These are phyloP conservation scores for Campoplex nolae DNA, from an alignment of 2,888 invertebrate species.

Conservation along the genomic window DNA sequence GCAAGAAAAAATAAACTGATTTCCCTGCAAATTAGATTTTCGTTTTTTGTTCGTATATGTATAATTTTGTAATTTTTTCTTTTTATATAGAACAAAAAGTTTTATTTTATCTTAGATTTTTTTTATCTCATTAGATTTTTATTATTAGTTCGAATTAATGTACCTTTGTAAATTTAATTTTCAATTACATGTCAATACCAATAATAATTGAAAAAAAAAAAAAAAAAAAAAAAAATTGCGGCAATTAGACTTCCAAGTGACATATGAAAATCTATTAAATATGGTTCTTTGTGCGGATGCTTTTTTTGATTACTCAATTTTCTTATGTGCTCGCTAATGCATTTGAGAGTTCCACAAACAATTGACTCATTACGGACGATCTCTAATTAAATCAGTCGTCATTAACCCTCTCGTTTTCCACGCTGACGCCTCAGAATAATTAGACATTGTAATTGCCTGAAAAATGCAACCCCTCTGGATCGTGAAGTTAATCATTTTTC, in stretches of 20 bases:
- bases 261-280: background rate
- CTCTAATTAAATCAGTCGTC: slow-evolving; percentile 27
- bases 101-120: too few species aligned
- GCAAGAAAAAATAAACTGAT: too few species aligned
- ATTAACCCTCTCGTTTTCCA: slow-evolving; percentile 21
- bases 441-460: slow-evolving; percentile 41
- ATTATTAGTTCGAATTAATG: too few species aligned
- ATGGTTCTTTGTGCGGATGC: background rate
- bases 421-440: slow-evolving; percentile 35
- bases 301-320: background rate
- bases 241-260: too few species aligned
- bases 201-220: background rate
- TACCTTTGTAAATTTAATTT: background rate
- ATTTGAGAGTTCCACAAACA: background rate
- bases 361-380: background rate
- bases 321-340: background rate
- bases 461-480: slow-evolving; percentile 29
- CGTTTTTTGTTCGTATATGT: too few species aligned
- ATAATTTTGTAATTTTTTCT: too few species aligned
- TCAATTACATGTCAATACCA: background rate
- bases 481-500: slow-evolving; percentile 7
- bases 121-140: too few species aligned
- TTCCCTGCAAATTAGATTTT: too few species aligned
- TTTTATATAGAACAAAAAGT: too few species aligned
- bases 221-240: background rate